phyloP scores from a whole-genome alignment of 92 coral and sea anemone genomes.

The Desmophyllum pertusum region DNA sequence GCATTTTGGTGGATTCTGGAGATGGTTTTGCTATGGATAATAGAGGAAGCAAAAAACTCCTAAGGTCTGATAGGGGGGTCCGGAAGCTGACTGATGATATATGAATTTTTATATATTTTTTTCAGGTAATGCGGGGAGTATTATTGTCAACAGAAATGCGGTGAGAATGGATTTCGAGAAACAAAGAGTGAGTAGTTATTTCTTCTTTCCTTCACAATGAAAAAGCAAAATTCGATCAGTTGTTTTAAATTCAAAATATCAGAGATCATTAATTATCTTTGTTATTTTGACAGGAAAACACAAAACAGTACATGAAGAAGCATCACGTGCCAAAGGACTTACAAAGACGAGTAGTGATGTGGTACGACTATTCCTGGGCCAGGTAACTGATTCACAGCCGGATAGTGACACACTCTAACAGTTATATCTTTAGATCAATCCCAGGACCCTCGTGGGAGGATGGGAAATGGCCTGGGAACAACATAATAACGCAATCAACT shows the following conservation, averaged over 20 bases:
- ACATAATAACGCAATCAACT: too few species aligned
- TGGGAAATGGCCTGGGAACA: not conserved
- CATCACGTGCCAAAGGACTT: constrained; percentile 92
- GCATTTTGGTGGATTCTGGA: too few species aligned
- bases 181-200: constrained; percentile 74
- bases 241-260: not conserved
- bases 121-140: constrained; percentile 93
- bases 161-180: constrained; percentile 90
- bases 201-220: constrained; percentile 1
- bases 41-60: too few species aligned
- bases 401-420: not conserved
- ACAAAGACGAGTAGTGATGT: constrained; percentile 89
- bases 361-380: constrained; percentile 98
- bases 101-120: too few species aligned
- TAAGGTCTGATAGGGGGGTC: too few species aligned
- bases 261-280: not conserved
- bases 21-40: too few species aligned
- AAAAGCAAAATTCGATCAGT: not conserved
- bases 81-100: too few species aligned
- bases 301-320: constrained; percentile 93
- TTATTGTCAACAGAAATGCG: constrained; percentile 91
- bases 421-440: not conserved
- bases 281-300: constrained; percentile 72
- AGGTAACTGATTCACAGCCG: constrained; percentile 44
- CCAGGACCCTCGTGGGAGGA: not conserved